Percentiles rank a stretch among this genome's conserved stretches.
Conservation (phyloP, 1,140 invertebrate species). For the Neodiprion virginianus region DNA sequence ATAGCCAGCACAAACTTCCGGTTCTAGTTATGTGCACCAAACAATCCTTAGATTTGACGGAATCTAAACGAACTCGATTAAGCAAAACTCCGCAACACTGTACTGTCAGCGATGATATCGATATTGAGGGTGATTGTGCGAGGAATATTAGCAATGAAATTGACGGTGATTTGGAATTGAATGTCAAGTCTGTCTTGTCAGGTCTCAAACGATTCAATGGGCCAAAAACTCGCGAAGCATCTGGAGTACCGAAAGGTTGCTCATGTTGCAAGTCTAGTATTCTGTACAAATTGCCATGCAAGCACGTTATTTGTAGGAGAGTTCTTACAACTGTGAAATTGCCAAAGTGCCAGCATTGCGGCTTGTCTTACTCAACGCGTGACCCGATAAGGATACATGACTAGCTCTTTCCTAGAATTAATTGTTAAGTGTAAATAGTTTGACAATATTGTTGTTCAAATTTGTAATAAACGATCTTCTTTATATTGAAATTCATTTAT, state of each 20-base stretch:
- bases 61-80: conserved; percentile 1
- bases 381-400: conserved; percentile 44
- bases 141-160: conserved; percentile 22
- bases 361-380: conserved; percentile 32
- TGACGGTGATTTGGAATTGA: conserved; percentile 27
- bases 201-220: conserved; percentile 38
- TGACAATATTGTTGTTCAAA: not conserved
- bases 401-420: not conserved
- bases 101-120: not conserved
- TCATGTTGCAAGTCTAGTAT: conserved; percentile 46
- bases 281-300: conserved; percentile 58
- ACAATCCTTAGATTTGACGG: not conserved
- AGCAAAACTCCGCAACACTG: not conserved
- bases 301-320: conserved; percentile 57
- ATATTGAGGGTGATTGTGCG: not conserved
- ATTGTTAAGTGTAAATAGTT: not conserved
- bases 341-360: conserved; percentile 43
- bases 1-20: conserved; percentile 7
- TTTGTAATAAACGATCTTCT: not conserved
- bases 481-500: not conserved
- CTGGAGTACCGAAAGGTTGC: conserved; percentile 29
- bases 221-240: conserved; percentile 13
- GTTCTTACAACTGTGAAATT: conserved; percentile 37
- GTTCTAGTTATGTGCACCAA: conserved; percentile 10
- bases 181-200: conserved; percentile 28